A percentile compares a stretch with the other conserved stretches of the same genome.
Evolutionary conservation across 2,797 vertebrate genomes (phyloP).

Genomic region (Esox lucius): DNA sequence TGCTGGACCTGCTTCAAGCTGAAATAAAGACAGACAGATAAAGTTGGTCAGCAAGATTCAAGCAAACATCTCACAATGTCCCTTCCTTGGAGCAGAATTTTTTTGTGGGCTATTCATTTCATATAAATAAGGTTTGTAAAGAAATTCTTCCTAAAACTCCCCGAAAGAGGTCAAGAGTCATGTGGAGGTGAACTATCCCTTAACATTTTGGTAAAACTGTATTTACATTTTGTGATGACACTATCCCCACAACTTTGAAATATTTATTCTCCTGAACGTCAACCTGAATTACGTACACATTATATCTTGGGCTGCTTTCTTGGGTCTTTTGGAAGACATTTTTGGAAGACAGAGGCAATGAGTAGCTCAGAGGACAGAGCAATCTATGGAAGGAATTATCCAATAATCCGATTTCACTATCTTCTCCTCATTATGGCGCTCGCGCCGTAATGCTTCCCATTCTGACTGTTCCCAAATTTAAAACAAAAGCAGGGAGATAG

Average conservation of each 20-base stretch:
- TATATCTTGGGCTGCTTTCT: neutral
- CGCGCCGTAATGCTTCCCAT: neutral
- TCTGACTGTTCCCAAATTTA: neutral
- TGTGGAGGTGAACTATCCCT: neutral
- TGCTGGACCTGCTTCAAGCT: conserved; percentile 4
- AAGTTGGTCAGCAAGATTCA: neutral
- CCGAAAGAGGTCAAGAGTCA: neutral
- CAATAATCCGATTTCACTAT: neutral
- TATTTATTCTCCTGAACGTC: neutral
- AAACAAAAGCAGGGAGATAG: conserved; percentile 30
- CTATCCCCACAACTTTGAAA: neutral
- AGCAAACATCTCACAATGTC: too few relatives aligned
- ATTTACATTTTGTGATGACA: neutral
- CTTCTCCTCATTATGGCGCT: neutral
- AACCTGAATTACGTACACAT: neutral
- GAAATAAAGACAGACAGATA: conserved; percentile 49
- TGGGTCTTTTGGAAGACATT: neutral
- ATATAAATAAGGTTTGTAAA: too few relatives aligned
- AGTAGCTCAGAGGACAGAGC: neutral
- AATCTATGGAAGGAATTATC: neutral
- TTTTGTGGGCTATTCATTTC: too few relatives aligned
- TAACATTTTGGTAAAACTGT: neutral
- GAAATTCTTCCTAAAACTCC: too few relatives aligned
- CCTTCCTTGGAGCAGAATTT: too few relatives aligned
- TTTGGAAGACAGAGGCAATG: neutral